A percentile compares a stretch with the other conserved stretches of the same genome.
phyloP scores from a whole-genome alignment of 2,888 invertebrate species.

The Drosophila helvetica region DNA sequence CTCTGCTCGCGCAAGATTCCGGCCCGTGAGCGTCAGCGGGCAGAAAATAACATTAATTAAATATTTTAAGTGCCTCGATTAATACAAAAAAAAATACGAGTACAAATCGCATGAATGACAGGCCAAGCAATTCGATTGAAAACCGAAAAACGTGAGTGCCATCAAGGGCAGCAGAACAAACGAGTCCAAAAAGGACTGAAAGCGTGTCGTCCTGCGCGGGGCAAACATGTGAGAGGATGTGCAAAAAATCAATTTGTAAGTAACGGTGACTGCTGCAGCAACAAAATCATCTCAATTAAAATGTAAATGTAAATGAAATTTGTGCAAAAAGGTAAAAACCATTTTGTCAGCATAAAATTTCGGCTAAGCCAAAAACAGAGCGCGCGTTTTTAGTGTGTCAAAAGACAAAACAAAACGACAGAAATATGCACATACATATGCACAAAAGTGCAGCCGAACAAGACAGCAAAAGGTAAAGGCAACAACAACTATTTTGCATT shows the following conservation, averaged over 20 bases:
- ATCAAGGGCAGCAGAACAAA: background rate
- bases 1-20: slow-evolving; percentile 7
- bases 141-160: slow-evolving; percentile 35
- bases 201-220: slow-evolving; percentile 55
- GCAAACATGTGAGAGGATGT: slow-evolving; percentile 45
- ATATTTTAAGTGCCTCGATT: slow-evolving; percentile 49
- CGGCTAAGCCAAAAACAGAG: background rate
- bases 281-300: slow-evolving; percentile 11
- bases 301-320: slow-evolving; percentile 11
- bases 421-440: slow-evolving; percentile 15
- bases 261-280: slow-evolving; percentile 35
- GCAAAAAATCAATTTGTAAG: slow-evolving; percentile 79
- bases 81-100: background rate
- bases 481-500: slow-evolving; percentile 10
- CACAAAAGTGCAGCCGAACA: background rate
- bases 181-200: slow-evolving; percentile 1
- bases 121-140: slow-evolving; percentile 16
- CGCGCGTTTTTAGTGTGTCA: slow-evolving; percentile 55
- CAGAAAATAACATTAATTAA: slow-evolving; percentile 61
- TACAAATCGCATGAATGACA: slow-evolving; percentile 30
- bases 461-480: background rate
- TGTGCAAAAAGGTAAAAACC: slow-evolving; percentile 13
- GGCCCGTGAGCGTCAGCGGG: slow-evolving; percentile 18
- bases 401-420: slow-evolving; percentile 40
- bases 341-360: slow-evolving; percentile 30